Evolutionary conservation across 2,797 vertebrate species (phyloP).

Genomic region (Gallinago stenura): DNA sequence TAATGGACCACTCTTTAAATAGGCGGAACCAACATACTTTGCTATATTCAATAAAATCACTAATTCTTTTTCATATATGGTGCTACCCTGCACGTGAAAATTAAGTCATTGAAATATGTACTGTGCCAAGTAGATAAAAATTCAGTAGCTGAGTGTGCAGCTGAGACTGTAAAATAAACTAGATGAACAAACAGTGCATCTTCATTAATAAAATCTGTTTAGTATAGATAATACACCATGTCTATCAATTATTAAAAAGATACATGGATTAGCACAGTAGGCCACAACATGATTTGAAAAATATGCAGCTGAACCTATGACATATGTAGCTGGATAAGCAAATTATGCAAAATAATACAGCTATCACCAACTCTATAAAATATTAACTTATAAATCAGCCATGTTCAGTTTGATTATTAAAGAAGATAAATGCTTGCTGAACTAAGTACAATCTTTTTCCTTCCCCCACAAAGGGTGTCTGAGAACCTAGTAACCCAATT

Average conservation of each 20-base stretch:
- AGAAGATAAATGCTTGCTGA: slow-evolving; percentile 36
- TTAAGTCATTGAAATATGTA: neutral
- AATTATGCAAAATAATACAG: slow-evolving; percentile 58
- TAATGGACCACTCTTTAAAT: neutral
- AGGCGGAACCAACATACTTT: neutral
- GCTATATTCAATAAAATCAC: neutral
- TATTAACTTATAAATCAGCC: slow-evolving; percentile 41
- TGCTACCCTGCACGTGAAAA: neutral
- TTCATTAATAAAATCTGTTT: slow-evolving; percentile 77
- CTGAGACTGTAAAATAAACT: slow-evolving; percentile 65
- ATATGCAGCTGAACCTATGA: slow-evolving; percentile 30
- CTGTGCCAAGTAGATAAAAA: slow-evolving; percentile 37
- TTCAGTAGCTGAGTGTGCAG: slow-evolving; percentile 51
- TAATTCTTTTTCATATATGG: neutral
- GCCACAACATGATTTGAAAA: slow-evolving; percentile 59
- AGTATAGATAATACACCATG: slow-evolving; percentile 54
- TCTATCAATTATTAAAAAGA: slow-evolving; percentile 66
- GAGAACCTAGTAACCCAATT: neutral
- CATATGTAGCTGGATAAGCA: slow-evolving; percentile 42
- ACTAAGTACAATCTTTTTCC: neutral
- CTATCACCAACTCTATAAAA: slow-evolving; percentile 51
- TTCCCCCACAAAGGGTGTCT: neutral
- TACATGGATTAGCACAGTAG: slow-evolving; percentile 62
- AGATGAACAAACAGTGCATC: slow-evolving; percentile 60
- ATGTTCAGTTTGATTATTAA: slow-evolving; percentile 52